Conservation (phyloP, 2,888 invertebrate genomes). For the Leptopilina drosophilae region DNA sequence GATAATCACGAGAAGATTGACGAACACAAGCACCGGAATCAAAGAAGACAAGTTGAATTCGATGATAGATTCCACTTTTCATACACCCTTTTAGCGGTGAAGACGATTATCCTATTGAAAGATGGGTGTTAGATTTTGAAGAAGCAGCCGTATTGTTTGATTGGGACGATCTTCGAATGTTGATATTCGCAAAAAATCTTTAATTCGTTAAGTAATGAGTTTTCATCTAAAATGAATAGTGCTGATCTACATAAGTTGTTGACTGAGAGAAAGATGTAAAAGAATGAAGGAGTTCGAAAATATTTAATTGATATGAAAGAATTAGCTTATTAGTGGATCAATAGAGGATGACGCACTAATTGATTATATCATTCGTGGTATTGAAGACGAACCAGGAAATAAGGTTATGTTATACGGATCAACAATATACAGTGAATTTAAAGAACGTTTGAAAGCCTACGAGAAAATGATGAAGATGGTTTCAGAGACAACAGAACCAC, state of each 20-base stretch:
- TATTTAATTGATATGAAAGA: slow-evolving; percentile 1
- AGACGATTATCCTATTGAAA: slow-evolving; percentile 37
- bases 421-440: neutral
- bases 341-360: neutral
- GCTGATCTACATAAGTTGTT: neutral
- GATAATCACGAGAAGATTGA: neutral
- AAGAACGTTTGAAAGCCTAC: neutral
- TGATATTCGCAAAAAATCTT: slow-evolving; percentile 17
- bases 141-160: neutral
- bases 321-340: neutral
- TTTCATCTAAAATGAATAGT: neutral
- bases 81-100: neutral
- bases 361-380: slow-evolving; percentile 47
- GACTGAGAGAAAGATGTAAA: neutral
- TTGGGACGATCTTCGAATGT: slow-evolving; percentile 1
- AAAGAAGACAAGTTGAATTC: too few relatives aligned
- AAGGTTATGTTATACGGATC: slow-evolving; percentile 49
- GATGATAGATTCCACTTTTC: too few relatives aligned
- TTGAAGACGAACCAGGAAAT: slow-evolving; percentile 43
- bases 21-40: neutral
- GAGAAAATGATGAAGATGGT: neutral
- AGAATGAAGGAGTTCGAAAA: slow-evolving; percentile 6
- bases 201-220: neutral
- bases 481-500: neutral
- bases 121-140: neutral